Conservation (phyloP, 1,140 invertebrate genomes). For the Leptonema lineaticorne region DNA sequence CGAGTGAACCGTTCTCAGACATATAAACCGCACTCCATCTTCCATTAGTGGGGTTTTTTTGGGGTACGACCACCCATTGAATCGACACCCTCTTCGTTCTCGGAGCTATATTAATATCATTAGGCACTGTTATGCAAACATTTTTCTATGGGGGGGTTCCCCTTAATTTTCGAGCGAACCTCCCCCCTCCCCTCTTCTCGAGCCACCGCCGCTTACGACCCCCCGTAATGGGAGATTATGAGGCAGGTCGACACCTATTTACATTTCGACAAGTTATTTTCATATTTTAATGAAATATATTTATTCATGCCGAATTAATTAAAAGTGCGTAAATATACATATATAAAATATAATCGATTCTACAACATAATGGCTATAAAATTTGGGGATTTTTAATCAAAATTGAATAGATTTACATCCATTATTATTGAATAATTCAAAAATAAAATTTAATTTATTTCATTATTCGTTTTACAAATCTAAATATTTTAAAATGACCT, state of each 20-base stretch:
- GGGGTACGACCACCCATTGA: background rate
- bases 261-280: slow-evolving; percentile 26
- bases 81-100: slow-evolving; percentile 20
- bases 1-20: background rate
- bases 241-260: slow-evolving; percentile 14
- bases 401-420: background rate
- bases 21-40: slow-evolving; percentile 20
- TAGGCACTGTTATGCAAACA: slow-evolving; percentile 34
- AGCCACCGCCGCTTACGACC: background rate
- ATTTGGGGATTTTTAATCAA: too few species aligned
- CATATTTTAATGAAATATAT: slow-evolving; percentile 5
- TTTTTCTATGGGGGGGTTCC: slow-evolving; percentile 23
- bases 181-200: background rate
- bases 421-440: background rate
- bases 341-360: background rate
- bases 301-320: background rate
- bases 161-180: slow-evolving; percentile 23
- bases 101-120: slow-evolving; percentile 32
- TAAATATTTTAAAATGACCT: too few species aligned
- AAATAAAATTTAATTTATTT: background rate
- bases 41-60: slow-evolving; percentile 7
- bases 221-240: slow-evolving; percentile 24
- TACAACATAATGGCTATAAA: too few species aligned
- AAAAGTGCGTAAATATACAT: background rate
- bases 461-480: too few species aligned